phyloP scores from a whole-genome alignment of 2,888 invertebrate species.

The Noctua janthina region DNA sequence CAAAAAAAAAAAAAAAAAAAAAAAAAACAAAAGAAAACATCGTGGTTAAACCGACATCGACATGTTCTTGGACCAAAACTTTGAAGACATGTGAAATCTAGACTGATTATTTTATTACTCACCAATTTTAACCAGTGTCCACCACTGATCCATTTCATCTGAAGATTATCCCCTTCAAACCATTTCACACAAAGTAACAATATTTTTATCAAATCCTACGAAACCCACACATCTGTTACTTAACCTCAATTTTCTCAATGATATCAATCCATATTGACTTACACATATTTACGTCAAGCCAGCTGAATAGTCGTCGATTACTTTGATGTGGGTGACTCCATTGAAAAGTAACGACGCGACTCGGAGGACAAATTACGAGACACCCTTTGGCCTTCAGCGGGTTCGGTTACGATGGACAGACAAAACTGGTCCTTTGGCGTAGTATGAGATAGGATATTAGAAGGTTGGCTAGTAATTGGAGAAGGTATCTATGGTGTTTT shows the following conservation, averaged over 20 bases:
- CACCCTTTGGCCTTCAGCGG: conserved; percentile 36
- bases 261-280: conserved; percentile 39
- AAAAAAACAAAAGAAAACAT: no score
- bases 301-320: conserved; percentile 57
- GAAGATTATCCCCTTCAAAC: not conserved
- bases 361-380: conserved; percentile 54
- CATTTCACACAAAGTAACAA: not conserved
- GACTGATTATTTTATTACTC: no score
- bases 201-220: not conserved
- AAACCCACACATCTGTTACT: not conserved
- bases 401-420: conserved; percentile 36
- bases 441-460: not conserved
- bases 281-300: conserved; percentile 35
- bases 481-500: no score
- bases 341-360: conserved; percentile 53
- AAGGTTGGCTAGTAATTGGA: not conserved
- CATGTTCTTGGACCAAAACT: no score
- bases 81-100: no score
- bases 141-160: not conserved
- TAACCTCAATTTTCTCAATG: conserved; percentile 19
- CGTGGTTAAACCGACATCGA: no score
- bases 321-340: conserved; percentile 68
- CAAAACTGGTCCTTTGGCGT: conserved; percentile 30
- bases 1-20: no score
- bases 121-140: no score